Evolutionary conservation across 1,140 invertebrate genomes (phyloP).

Genomic region (Aphaenogaster ashmeadi): DNA sequence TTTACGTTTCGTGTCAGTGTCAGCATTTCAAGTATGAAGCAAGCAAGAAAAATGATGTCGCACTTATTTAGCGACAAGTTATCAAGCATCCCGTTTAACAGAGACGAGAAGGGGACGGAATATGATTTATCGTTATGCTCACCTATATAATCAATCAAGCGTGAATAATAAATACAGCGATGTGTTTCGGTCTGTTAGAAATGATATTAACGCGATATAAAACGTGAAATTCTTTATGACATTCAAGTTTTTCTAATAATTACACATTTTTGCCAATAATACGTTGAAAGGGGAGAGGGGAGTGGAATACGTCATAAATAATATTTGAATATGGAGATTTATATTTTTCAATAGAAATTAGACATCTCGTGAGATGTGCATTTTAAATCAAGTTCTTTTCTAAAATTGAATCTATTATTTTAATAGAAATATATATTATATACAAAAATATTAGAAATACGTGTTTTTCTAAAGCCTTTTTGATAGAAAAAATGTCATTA

Average conservation of each 20-base stretch:
- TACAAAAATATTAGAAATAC: neutral
- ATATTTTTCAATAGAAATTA: neutral
- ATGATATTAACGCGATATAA: neutral
- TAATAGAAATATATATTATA: neutral
- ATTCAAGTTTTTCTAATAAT: neutral
- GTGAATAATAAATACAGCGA: neutral
- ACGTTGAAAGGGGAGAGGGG: no score
- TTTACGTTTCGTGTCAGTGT: slow-evolving; percentile 4
- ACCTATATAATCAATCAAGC: slow-evolving; percentile 10
- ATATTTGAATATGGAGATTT: neutral
- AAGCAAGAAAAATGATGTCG: slow-evolving; percentile 35
- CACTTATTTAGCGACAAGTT: slow-evolving; percentile 36
- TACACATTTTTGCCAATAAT: neutral
- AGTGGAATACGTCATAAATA: neutral
- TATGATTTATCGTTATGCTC: slow-evolving; percentile 25
- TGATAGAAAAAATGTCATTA: neutral
- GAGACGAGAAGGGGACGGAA: neutral
- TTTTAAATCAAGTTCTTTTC: neutral
- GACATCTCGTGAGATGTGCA: neutral
- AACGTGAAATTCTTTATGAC: neutral
- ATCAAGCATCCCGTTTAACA: neutral
- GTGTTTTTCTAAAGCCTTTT: neutral
- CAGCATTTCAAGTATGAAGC: neutral
- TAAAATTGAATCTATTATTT: neutral
- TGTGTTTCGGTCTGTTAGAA: neutral